Conservation (phyloP, 2,797 vertebrate species). For the Sebastes hubbsi region DNA sequence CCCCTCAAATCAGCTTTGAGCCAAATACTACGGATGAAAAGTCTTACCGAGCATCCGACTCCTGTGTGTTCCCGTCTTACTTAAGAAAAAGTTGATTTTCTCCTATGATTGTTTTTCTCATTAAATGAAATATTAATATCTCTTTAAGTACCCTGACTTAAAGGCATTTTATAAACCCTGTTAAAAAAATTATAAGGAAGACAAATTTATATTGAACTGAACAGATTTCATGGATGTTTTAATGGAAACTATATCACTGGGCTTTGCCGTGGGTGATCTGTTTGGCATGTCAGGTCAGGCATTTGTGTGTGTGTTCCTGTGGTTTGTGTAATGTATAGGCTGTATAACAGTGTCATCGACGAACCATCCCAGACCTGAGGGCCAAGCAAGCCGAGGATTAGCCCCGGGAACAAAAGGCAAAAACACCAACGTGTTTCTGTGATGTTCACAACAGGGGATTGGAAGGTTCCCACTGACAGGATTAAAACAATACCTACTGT, state of each 20-base stretch:
- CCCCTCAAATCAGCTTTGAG: constrained; percentile 15
- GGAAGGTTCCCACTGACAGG: constrained; percentile 74
- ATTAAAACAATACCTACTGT: constrained; percentile 78
- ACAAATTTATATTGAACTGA: neutral
- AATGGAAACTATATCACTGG: neutral
- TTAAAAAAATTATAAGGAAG: neutral
- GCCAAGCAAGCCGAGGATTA: constrained; percentile 64
- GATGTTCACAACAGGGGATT: constrained; percentile 79
- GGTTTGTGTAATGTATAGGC: constrained; percentile 25
- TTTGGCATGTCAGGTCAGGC: constrained; percentile 14
- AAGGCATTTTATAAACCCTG: neutral
- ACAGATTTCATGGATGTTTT: neutral
- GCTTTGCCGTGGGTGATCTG: neutral
- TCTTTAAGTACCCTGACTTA: neutral
- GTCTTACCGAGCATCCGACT: neutral
- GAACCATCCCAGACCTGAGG: constrained; percentile 44
- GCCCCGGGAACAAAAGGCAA: constrained; percentile 61
- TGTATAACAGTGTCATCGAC: constrained; percentile 21
- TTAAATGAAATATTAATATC: neutral
- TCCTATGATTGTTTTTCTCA: neutral
- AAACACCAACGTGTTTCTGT: constrained; percentile 68
- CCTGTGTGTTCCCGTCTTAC: neutral
- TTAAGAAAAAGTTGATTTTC: neutral
- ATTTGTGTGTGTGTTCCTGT: constrained; percentile 11
- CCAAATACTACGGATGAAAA: neutral